Base-by-base conservation (phyloP, 2,888 invertebrate species). In the Conus canariensis region DNA sequence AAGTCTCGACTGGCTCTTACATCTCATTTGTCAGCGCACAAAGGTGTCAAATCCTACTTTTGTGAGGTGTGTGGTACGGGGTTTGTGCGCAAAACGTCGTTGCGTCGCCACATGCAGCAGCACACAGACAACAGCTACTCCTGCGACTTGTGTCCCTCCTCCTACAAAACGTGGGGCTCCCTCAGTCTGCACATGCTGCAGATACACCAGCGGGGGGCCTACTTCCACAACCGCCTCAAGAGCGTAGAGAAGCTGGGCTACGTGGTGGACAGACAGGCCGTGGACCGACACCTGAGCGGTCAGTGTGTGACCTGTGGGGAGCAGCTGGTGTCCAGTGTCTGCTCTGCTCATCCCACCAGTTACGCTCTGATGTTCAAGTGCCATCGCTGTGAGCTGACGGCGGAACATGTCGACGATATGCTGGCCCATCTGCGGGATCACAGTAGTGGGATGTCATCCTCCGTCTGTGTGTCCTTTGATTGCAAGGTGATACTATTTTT, bases 51-150 rank as follows among this genome's bases (percentile, higher is more conserved):
- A n/a, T 77, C 77, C 30, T 77, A 25, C 45, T 88, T 88, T 19
- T 88, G 88, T 58, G 88, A 88, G 16, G 77, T 88, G 59, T 88
- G 88, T 88, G 88, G 88, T 14, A 88, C 59, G 74, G 88, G 88
- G 8, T 88, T 88, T 88, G 88, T 88, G 25, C 74, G 88, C n/a
- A 88, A 88, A 22, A 88, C 88, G 1, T 88, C 88, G 16, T 59
- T 88, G 14, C 74, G 77, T 25, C 88, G 77, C 5, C 88, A 88
- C n/a, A 30, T 74, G 22, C 88, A 59, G 58, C 88, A 77, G 16
- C 88, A 88, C 59, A 77, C 22, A 7, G 88, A 88, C 25, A 77
- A n/a, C 12, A 59, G 58, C 45, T 88, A 77, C 59, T 25, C 56
- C 77, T 88, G 88, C 59, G 88, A 88, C 59, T 2, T 19, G 0